Evolutionary conservation across 2,113 vertebrate genomes (phyloP).

Genomic region (Poeciliopsis prolifica): DNA sequence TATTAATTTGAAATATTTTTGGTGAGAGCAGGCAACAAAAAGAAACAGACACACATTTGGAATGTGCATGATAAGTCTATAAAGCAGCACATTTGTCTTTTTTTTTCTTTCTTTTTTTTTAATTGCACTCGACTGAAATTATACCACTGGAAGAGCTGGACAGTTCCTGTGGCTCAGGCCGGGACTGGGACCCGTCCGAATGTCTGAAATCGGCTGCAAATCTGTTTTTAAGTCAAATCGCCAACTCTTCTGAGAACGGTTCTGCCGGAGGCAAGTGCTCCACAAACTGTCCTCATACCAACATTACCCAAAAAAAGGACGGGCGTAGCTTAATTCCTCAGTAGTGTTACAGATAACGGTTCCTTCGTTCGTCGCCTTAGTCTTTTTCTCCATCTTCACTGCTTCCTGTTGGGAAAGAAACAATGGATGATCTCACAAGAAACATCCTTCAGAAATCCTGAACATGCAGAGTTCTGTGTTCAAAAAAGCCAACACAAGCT

Average conservation of each 20-base stretch:
- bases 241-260: constrained; percentile 37
- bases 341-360: constrained; percentile 23
- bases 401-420: constrained; percentile 83
- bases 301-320: constrained; percentile 50
- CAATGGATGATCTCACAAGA: neutral
- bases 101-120: neutral
- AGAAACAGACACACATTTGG: constrained; percentile 64
- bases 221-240: constrained; percentile 37
- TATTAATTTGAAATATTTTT: constrained; percentile 27
- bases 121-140: constrained; percentile 63
- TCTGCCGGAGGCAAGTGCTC: constrained; percentile 71
- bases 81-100: constrained; percentile 55
- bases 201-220: constrained; percentile 31
- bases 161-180: constrained; percentile 46
- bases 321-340: constrained; percentile 33
- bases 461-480: too few relatives aligned
- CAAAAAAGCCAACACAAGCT: too few relatives aligned
- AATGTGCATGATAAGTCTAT: constrained; percentile 63
- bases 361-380: constrained; percentile 68
- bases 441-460: neutral
- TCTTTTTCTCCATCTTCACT: constrained; percentile 98
- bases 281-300: constrained; percentile 47
- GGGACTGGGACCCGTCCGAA: constrained; percentile 12
- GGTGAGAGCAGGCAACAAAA: constrained; percentile 46
- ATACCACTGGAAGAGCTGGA: constrained; percentile 40